Conservation (phyloP, 2,888 invertebrate genomes). For the Parapristionchus giblindavisi region DNA sequence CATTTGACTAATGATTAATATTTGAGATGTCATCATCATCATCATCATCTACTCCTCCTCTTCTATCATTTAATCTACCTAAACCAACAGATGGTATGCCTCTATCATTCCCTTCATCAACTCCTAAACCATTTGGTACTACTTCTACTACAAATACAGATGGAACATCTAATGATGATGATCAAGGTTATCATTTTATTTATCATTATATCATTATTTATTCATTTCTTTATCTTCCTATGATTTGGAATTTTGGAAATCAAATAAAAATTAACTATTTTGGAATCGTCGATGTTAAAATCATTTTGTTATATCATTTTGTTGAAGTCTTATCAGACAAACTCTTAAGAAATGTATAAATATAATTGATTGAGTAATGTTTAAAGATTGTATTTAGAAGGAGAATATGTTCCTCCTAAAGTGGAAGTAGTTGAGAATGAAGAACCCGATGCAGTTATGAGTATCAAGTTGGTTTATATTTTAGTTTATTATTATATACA, state of each 20-base stretch:
- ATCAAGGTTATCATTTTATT: not conserved
- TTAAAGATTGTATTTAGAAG: slow-evolving; percentile 6
- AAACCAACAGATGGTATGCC: slow-evolving; percentile 18
- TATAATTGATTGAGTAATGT: too few species aligned
- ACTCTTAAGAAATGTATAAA: too few species aligned
- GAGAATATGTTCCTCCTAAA: slow-evolving; percentile 59
- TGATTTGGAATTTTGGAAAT: not conserved
- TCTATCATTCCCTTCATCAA: slow-evolving; percentile 12
- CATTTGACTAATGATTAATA: not conserved
- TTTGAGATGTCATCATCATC: not conserved
- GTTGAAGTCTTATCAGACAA: too few species aligned
- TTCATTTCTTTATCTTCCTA: not conserved
- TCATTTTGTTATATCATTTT: too few species aligned
- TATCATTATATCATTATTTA: not conserved
- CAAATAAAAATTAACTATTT: too few species aligned
- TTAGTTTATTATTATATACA: too few species aligned
- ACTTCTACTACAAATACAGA: not conserved
- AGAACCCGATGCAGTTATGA: slow-evolving; percentile 50
- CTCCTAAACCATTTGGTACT: not conserved
- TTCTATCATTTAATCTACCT: not conserved
- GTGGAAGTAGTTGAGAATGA: slow-evolving; percentile 52
- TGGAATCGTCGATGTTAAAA: too few species aligned
- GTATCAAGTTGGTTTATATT: too few species aligned
- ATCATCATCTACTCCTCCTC: slow-evolving; percentile 14
- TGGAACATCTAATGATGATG: slow-evolving; percentile 10